Evolutionary conservation across 2,113 vertebrate species (phyloP), one percentile per base, ranked within the genome.

Genomic region (Alosa alosa): DNA sequence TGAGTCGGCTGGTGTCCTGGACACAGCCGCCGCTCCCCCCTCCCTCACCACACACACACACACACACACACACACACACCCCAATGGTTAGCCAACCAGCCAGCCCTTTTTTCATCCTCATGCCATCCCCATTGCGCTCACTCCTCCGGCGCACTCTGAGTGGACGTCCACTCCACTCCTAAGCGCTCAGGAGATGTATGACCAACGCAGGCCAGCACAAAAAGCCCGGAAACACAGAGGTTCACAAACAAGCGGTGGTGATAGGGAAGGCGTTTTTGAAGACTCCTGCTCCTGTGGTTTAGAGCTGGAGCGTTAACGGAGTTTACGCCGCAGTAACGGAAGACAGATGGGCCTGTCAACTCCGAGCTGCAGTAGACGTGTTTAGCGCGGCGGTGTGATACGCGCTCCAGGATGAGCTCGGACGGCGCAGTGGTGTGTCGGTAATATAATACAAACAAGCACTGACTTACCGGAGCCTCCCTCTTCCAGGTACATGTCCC

Each of bases 381-480:
- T 31, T 78, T 78, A 78, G 11, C 31, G 25, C 10, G 11, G 55
- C 55, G 4, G 20, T 6, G 55, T 60, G 55, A 20, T 60, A 3
- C 6, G 55, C 18, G 18, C 55, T 57, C 3, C 20, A 6, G 20
- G 20, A 60, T 60, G 18, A 22, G 18, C 4, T 15, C 50, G 50
- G 50, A 52, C 50, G 50, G 50, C 50, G 50, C 50, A 17, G 50
- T 52, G 50, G 6, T 60, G 55, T 60, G 55, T 22, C 18, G 3
- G 55, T 22, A 60, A 57, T 20, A 6, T 22, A 57, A 20, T 5
- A 57, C 6, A 57, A 75, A 31, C 68, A 15, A 84, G 0, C 75
- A 18, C 9, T n/a, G 68, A 96, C 97, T 87, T 92, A 99, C 98
- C 97, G 88, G 97, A 96, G 86, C 98, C 98, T 85, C 92, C 95